phyloP scores from a whole-genome alignment of 2,113 vertebrate genomes.

The Chloropsis hardwickii region DNA sequence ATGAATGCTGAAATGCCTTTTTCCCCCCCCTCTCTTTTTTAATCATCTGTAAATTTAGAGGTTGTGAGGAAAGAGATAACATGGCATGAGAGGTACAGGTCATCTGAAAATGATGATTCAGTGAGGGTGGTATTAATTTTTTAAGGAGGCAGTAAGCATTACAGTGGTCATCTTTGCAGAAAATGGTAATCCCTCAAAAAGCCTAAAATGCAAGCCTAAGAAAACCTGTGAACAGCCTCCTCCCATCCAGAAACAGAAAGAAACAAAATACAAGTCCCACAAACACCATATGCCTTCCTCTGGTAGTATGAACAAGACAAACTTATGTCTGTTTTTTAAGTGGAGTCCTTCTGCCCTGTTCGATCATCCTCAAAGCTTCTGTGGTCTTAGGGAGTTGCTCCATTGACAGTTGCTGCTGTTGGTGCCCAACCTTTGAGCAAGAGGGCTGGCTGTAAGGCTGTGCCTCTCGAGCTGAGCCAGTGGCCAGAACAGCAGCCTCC shows the following conservation, averaged over 20 bases:
- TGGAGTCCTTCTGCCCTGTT: neutral
- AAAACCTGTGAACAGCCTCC: neutral
- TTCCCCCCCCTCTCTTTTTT: rapidly evolving
- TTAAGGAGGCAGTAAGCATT: slow-evolving; percentile 9
- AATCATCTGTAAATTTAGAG: neutral
- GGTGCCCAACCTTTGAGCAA: neutral
- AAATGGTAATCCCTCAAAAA: neutral
- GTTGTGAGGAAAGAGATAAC: neutral
- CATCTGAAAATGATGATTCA: neutral
- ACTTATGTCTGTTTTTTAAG: neutral
- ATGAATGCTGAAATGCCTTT: neutral
- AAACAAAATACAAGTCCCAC: neutral
- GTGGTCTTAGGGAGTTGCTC: neutral
- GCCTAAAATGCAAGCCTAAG: neutral
- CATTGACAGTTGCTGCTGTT: neutral
- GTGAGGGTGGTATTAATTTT: slow-evolving; percentile 2
- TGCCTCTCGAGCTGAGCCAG: neutral
- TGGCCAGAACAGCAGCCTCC: neutral
- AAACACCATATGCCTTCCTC: neutral
- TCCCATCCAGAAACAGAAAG: neutral
- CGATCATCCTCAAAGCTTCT: neutral
- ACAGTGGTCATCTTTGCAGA: neutral
- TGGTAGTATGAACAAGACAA: neutral
- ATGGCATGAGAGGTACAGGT: neutral
- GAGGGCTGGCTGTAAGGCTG: neutral